Conservation (phyloP, 2,113 vertebrate species). For the Sturnira hondurensis region DNA sequence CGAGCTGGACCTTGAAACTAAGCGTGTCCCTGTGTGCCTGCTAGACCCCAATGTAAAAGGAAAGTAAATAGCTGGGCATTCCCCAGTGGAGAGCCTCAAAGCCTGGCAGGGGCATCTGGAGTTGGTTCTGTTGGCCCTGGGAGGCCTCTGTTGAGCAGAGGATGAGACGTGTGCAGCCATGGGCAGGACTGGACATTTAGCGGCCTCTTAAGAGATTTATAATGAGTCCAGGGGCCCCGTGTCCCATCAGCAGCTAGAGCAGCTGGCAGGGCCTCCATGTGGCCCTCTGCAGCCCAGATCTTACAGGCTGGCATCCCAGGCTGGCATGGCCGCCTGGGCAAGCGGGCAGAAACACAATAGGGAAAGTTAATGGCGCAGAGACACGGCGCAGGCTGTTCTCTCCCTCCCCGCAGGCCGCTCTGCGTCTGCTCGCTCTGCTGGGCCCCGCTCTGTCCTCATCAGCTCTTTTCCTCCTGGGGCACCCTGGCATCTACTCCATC, state of each 20-base stretch:
- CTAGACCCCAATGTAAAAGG: neutral
- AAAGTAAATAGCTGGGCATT: neutral
- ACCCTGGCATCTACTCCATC: neutral
- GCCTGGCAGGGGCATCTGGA: neutral
- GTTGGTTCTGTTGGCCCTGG: neutral
- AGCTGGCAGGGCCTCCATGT: neutral
- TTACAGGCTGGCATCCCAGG: neutral
- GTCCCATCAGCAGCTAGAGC: neutral
- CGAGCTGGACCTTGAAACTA: neutral
- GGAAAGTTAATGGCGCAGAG: neutral
- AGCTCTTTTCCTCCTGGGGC: neutral
- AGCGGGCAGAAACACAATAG: neutral
- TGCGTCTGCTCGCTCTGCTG: neutral
- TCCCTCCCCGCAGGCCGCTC: neutral
- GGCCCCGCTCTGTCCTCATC: neutral
- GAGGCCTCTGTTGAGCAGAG: neutral
- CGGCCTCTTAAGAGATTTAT: neutral
- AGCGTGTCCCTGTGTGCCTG: fast-evolving
- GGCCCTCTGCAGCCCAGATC: neutral
- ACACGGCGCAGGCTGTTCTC: fast-evolving
- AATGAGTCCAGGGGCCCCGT: neutral
- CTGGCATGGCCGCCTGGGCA: neutral
- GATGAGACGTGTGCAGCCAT: fast-evolving
- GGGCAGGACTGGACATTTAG: neutral
- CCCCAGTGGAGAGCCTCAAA: neutral